Conservation (phyloP, 2,797 vertebrate species). For the Lithobates pipiens region DNA sequence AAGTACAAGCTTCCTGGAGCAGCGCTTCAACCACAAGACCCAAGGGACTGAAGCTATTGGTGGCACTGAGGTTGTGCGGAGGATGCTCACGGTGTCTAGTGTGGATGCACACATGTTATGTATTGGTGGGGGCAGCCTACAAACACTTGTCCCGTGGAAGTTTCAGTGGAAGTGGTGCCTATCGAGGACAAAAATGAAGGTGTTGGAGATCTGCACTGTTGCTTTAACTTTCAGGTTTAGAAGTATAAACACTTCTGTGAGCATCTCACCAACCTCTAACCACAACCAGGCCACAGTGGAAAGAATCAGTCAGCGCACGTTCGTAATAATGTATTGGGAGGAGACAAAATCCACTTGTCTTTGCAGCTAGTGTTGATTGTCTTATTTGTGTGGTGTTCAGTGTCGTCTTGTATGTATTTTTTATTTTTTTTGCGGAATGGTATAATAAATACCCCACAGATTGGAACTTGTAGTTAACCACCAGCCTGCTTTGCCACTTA, state of each 20-base stretch:
- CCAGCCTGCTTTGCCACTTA: too few relatives aligned
- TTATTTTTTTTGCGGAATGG: too few relatives aligned
- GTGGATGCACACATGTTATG: not conserved
- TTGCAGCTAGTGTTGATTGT: too few relatives aligned
- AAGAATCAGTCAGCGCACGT: constrained; percentile 38
- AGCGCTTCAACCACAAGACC: constrained; percentile 7
- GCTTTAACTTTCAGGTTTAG: not conserved
- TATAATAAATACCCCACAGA: too few relatives aligned
- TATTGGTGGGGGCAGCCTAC: not conserved
- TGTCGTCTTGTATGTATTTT: too few relatives aligned
- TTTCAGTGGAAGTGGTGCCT: not conserved
- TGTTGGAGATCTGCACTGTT: not conserved
- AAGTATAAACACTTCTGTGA: not conserved
- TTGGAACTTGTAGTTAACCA: too few relatives aligned
- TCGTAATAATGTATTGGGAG: not conserved
- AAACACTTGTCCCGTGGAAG: too few relatives aligned
- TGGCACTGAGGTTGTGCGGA: not conserved
- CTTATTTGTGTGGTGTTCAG: too few relatives aligned
- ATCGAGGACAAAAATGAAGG: not conserved
- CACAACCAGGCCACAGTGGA: constrained; percentile 50
- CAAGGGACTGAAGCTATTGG: not conserved
- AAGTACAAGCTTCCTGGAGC: not conserved
- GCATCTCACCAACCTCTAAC: constrained; percentile 44
- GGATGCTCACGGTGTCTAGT: not conserved
- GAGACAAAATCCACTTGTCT: not conserved